Evolutionary conservation across 2,797 vertebrate genomes (phyloP).

Genomic region (Danio choprae): DNA sequence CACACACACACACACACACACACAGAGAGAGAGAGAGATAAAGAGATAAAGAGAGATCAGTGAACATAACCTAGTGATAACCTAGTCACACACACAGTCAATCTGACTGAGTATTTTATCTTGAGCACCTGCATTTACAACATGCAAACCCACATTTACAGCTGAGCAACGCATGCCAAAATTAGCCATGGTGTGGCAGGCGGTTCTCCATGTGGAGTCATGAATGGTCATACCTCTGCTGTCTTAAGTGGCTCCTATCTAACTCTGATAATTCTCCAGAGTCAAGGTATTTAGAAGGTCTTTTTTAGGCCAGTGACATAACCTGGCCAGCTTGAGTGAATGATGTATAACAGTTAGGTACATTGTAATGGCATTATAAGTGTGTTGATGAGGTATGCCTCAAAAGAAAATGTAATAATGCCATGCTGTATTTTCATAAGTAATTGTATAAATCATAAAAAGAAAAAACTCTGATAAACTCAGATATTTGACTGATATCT

Average conservation of each 20-base stretch:
- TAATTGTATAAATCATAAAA: not conserved
- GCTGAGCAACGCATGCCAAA: conserved; percentile 74
- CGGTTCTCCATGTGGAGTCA: conserved; percentile 75
- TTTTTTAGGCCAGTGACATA: conserved; percentile 46
- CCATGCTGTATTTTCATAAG: not conserved
- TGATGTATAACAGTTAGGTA: not conserved
- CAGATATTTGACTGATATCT: not conserved
- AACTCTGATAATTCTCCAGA: conserved; percentile 65
- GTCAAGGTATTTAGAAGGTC: conserved; percentile 59
- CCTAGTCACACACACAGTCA: conserved; percentile 67
- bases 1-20: no score
- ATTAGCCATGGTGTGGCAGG: conserved; percentile 73
- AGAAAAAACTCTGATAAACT: not conserved
- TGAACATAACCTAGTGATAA: conserved; percentile 48
- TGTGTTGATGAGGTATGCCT: not conserved
- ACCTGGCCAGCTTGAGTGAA: conserved; percentile 49
- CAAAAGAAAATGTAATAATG: not conserved
- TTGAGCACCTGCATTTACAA: conserved; percentile 76
- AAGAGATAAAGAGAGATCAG: no score
- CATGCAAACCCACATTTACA: conserved; percentile 58
- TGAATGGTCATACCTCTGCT: conserved; percentile 59
- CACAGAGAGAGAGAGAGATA: no score
- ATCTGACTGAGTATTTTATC: conserved; percentile 73
- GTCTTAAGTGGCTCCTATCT: conserved; percentile 69
- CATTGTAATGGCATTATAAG: not conserved